Base-by-base conservation (phyloP, 1,140 invertebrate species). In the Ditylenchus dipsaci region DNA sequence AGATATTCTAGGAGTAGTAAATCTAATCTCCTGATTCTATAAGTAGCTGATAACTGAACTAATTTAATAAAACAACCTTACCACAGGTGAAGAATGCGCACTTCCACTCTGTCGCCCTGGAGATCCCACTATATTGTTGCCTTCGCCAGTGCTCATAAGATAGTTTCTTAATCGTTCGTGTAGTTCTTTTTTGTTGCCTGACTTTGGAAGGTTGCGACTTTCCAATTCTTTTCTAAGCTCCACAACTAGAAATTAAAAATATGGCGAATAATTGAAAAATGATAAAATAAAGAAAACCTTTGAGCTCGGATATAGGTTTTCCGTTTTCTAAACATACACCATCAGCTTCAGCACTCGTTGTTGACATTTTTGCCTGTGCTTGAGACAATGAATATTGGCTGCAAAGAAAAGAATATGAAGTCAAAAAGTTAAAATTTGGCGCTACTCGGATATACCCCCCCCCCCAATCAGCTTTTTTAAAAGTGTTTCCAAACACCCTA, bases 181-280 rank as follows among this genome's bases (percentile, higher is more conserved):
- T 21, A 71, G 45, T 45, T 71, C 69, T 19, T 71, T 71, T 65
- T 71, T 71, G 38, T 71, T 71, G 11, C 69, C 69, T 19, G 69
- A 71, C n/a, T 71, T 71, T 13, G 69, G 69, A 56, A 71, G 61
- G 53, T 47, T 73, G 1, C 69, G 69, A 61, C 56, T 64, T 27
- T 71, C 69, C 13, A 71, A 23, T 33, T 74, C 69, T 42, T 71
- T 71, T 58, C 71, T 42, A 19, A 71, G 26, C 56, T 71, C 69
- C 26, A 71, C 69, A 26, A 71, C 69, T 59, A 26, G 15, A 53
- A 53, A 21, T 53, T 7, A 3, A 21, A 26, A 15, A 7, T 26
- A 53, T n/a, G n/a, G n/a, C n/a, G 3, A 3, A 53, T 53, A 3
- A 21, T 8, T 53, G 3, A 5, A 3, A 26, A 3, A 53, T 53